Percentiles rank a stretch among this genome's conserved stretches.
These are phyloP conservation scores for Oscheius myriophilus DNA, from an alignment of 2,888 invertebrate species.

Conservation along the genomic window DNA sequence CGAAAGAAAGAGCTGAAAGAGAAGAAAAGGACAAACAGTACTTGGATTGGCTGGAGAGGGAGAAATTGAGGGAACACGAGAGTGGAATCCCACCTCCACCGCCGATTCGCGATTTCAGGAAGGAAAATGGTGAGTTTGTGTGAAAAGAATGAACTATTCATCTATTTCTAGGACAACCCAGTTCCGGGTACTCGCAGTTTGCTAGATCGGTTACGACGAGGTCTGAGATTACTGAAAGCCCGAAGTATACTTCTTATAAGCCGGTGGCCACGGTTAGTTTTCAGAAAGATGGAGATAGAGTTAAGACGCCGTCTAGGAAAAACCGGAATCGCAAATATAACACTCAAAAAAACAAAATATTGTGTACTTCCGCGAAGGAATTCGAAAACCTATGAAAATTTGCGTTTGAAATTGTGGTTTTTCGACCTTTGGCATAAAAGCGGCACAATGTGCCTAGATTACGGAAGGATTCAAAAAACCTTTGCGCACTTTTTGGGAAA, in stretches of 20 bases:
- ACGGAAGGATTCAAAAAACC: too few relatives aligned
- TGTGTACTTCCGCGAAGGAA: too few relatives aligned
- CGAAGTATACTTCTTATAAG: slow-evolving; percentile 17
- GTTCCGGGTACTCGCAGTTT: slow-evolving; percentile 20
- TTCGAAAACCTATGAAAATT: too few relatives aligned
- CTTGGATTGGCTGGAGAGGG: slow-evolving; percentile 38
- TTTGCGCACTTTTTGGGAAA: too few relatives aligned
- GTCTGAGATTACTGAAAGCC: slow-evolving; percentile 7
- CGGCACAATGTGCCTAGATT: too few relatives aligned
- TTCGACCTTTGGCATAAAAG: too few relatives aligned
- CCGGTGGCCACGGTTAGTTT: slow-evolving; percentile 23
- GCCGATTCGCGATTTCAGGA: slow-evolving; percentile 25
- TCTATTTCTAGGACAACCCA: slow-evolving; percentile 9
- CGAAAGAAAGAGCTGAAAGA: slow-evolving; percentile 45
- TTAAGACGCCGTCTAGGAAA: too few relatives aligned
- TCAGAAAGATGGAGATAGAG: too few relatives aligned
- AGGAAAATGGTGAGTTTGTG: neutral
- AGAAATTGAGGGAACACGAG: slow-evolving; percentile 29
- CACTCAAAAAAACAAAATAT: too few relatives aligned
- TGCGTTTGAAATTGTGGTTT: too few relatives aligned
- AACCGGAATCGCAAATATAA: too few relatives aligned
- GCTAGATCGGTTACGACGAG: slow-evolving; percentile 14
- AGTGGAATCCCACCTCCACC: neutral
- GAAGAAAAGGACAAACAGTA: slow-evolving; percentile 53
- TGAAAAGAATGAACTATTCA: neutral